phyloP scores from a whole-genome alignment of 1,140 invertebrate species.

The Muscidifurax raptorellus region DNA sequence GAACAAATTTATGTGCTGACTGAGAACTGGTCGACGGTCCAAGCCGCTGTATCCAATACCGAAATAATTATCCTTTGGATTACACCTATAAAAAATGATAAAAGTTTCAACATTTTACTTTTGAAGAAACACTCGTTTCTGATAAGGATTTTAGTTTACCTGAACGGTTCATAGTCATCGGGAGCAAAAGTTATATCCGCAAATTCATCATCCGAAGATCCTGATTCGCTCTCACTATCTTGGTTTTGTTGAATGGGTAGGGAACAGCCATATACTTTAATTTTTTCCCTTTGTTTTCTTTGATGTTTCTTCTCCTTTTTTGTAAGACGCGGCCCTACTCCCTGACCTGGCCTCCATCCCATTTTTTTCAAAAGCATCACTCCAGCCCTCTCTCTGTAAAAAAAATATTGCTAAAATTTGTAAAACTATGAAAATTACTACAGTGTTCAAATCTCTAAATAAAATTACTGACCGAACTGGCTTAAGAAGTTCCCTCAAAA shows the following conservation, averaged over 20 bases:
- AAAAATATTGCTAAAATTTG: conserved; percentile 52
- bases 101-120: conserved; percentile 20
- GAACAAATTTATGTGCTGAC: conserved; percentile 76
- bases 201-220: conserved; percentile 79
- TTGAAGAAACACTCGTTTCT: background rate
- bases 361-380: conserved; percentile 89
- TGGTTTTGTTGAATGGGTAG: conserved; percentile 72
- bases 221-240: conserved; percentile 68
- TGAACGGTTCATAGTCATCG: conserved; percentile 85
- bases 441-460: background rate
- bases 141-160: conserved; percentile 53
- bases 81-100: conserved; percentile 72
- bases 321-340: conserved; percentile 86
- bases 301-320: conserved; percentile 77
- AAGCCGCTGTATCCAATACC: conserved; percentile 94
- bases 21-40: conserved; percentile 77
- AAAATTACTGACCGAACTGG: conserved; percentile 79
- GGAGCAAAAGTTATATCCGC: conserved; percentile 86
- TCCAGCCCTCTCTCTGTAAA: conserved; percentile 89
- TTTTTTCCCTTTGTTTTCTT: conserved; percentile 67
- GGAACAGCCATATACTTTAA: conserved; percentile 84
- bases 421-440: conserved; percentile 11
- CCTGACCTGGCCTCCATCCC: conserved; percentile 94
- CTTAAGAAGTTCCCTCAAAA: conserved; percentile 86
- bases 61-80: conserved; percentile 88